Evolutionary conservation across 2,888 invertebrate species (phyloP).

Genomic region (Amphipoea oculea): DNA sequence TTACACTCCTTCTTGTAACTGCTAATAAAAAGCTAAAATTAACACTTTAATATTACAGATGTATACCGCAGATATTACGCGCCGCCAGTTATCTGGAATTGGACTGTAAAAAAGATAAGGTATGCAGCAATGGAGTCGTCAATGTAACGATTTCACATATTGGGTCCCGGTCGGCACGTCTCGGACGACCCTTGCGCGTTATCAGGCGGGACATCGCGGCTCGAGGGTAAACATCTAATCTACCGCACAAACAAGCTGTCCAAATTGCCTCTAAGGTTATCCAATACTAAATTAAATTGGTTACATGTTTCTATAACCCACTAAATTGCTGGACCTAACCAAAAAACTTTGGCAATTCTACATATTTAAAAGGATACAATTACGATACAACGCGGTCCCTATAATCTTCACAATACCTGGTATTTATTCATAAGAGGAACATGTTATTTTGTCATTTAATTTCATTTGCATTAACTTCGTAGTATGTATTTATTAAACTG

Average conservation of each 20-base stretch:
- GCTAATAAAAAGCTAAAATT: slow-evolving; percentile 60
- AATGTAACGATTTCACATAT: slow-evolving; percentile 82
- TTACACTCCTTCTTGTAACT: slow-evolving; percentile 43
- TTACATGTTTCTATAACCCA: slow-evolving; percentile 77
- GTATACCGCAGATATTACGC: slow-evolving; percentile 62
- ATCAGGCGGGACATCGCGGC: slow-evolving; percentile 85
- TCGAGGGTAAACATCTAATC: slow-evolving; percentile 86
- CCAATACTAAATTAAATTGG: slow-evolving; percentile 87
- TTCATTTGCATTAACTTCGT: slow-evolving; percentile 30
- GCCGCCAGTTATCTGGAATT: slow-evolving; percentile 73
- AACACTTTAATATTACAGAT: slow-evolving; percentile 62
- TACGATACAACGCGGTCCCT: slow-evolving; percentile 34
- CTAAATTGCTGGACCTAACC: slow-evolving; percentile 68
- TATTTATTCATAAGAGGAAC: slow-evolving; percentile 29
- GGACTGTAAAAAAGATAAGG: slow-evolving; percentile 81
- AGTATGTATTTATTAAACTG: slow-evolving; percentile 21
- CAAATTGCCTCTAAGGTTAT: slow-evolving; percentile 85
- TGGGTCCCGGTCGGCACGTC: slow-evolving; percentile 81
- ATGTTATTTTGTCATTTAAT: slow-evolving; percentile 38
- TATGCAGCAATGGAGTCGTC: slow-evolving; percentile 81
- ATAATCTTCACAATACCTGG: slow-evolving; percentile 45
- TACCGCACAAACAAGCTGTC: slow-evolving; percentile 85
- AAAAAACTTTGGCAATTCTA: slow-evolving; percentile 67
- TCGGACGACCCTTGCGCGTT: slow-evolving; percentile 79
- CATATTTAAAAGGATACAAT: slow-evolving; percentile 55